phyloP scores from a whole-genome alignment of 2,797 vertebrate species.

The Poecile montanus region DNA sequence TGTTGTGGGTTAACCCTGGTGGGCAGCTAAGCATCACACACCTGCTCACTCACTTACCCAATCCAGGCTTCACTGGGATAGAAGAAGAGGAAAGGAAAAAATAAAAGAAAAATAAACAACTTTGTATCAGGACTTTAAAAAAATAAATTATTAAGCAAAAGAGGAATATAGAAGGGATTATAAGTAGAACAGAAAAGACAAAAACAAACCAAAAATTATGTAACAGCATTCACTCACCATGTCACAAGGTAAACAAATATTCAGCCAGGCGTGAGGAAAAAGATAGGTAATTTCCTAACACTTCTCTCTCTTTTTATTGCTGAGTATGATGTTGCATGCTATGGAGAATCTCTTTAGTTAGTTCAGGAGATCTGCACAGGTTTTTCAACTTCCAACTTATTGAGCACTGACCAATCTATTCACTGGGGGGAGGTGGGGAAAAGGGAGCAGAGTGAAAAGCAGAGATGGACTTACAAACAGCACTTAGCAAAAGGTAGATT shows the following conservation, averaged over 20 bases:
- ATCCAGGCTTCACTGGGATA: background rate
- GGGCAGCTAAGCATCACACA: background rate
- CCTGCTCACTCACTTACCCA: fast-evolving
- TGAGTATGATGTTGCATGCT: background rate
- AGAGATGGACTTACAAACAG: background rate
- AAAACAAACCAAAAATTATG: background rate
- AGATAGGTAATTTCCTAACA: background rate
- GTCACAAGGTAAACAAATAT: background rate
- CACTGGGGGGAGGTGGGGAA: background rate
- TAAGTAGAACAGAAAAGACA: background rate
- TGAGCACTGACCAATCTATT: background rate
- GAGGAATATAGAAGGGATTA: background rate
- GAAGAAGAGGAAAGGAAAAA: background rate
- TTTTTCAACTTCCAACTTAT: background rate
- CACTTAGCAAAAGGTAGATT: background rate
- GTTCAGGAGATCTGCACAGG: background rate
- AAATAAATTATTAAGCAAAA: background rate
- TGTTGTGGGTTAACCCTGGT: background rate
- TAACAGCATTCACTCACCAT: background rate
- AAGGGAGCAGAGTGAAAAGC: background rate
- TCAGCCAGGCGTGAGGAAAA: background rate
- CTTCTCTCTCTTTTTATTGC: background rate
- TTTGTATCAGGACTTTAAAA: background rate
- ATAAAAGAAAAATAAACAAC: background rate
- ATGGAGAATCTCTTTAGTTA: background rate